Evolutionary conservation across 2,888 invertebrate species (phyloP).

Genomic region (Seladonia tumulorum): DNA sequence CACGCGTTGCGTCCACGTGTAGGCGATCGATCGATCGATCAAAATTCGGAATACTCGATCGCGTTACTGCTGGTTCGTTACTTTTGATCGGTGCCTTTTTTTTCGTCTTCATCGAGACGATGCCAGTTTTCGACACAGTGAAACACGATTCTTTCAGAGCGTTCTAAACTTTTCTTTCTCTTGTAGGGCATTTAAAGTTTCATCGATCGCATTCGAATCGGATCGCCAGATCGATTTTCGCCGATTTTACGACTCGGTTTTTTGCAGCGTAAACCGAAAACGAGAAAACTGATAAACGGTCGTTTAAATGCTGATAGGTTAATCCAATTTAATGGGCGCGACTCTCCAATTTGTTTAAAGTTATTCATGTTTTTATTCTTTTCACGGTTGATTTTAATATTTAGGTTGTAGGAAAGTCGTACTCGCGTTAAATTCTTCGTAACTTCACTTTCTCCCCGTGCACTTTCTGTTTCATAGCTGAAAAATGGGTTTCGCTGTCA

Average conservation of each 20-base stretch:
- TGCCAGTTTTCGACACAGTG: neutral
- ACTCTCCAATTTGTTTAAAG: neutral
- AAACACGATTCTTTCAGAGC: neutral
- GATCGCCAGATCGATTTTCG: neutral
- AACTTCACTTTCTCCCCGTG: neutral
- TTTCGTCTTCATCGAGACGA: neutral
- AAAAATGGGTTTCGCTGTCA: neutral
- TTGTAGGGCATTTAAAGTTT: neutral
- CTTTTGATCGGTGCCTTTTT: neutral
- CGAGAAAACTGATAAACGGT: neutral
- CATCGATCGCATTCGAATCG: neutral
- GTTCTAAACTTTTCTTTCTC: neutral
- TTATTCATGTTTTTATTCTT: neutral
- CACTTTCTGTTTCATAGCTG: constrained; percentile 5
- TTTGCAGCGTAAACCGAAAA: neutral
- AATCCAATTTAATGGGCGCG: neutral
- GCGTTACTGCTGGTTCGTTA: neutral
- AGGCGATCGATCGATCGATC: neutral
- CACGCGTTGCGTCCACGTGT: constrained; percentile 13
- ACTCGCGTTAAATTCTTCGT: neutral
- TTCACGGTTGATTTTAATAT: neutral
- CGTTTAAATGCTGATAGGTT: neutral
- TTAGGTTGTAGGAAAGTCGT: neutral
- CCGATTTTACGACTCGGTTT: neutral
- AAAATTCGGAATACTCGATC: constrained; percentile 8